These are phyloP conservation scores for Diplodus sargus DNA, from an alignment of 2,797 vertebrate species.

Conservation along the genomic window DNA sequence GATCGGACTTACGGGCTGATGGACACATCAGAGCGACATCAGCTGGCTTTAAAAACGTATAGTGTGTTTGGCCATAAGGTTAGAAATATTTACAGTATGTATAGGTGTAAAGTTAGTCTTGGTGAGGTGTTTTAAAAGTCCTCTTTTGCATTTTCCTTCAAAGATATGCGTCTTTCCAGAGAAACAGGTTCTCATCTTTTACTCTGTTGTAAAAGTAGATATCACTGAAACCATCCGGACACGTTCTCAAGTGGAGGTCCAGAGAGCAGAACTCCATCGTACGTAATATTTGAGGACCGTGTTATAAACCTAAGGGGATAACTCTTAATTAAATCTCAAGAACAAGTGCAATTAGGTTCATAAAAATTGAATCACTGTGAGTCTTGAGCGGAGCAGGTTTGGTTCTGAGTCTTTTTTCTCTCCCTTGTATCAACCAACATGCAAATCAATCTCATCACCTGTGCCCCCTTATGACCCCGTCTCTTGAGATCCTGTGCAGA, in stretches of 20 bases:
- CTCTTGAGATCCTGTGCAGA: constrained; percentile 36
- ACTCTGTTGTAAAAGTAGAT: not conserved
- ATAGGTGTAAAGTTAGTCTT: no score
- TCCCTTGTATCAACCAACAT: not conserved
- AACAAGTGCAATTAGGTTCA: not conserved
- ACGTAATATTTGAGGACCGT: not conserved
- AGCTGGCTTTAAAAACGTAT: no score
- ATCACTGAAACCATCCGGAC: not conserved
- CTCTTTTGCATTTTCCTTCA: not conserved
- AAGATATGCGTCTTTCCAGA: not conserved
- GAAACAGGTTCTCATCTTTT: not conserved
- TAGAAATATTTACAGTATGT: not conserved
- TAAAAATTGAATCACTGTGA: not conserved
- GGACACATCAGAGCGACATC: no score
- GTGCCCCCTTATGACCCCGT: not conserved
- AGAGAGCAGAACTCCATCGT: no score
- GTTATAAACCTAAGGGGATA: not conserved
- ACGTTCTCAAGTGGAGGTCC: not conserved
- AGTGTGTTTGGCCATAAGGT: no score
- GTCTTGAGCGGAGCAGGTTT: no score
- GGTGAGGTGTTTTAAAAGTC: no score
- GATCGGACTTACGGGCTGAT: no score
- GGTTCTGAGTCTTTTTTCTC: not conserved
- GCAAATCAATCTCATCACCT: constrained; percentile 15
- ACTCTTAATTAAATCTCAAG: not conserved